phyloP scores from a whole-genome alignment of 2,113 vertebrate species.

The Oreochromis tanganicae region DNA sequence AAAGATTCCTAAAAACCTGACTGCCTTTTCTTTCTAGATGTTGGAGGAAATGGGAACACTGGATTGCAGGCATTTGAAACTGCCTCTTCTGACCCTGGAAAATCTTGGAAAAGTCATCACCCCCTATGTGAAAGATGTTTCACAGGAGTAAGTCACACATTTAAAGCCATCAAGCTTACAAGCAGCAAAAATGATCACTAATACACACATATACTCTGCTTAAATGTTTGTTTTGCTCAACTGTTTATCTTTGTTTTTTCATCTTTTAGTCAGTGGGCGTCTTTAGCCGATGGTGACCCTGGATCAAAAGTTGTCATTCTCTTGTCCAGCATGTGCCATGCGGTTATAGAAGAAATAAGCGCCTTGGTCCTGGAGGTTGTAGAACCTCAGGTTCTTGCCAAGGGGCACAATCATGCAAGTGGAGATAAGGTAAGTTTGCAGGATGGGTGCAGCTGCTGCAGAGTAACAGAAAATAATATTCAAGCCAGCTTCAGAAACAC shows the following conservation, averaged over 20 bases:
- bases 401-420: neutral
- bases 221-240: neutral
- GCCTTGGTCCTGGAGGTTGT: neutral
- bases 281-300: neutral
- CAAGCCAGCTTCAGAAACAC: neutral
- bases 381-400: neutral
- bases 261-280: neutral
- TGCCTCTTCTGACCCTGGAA: fast-evolving
- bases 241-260: fast-evolving
- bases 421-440: neutral
- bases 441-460: neutral
- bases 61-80: neutral
- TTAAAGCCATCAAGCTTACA: neutral
- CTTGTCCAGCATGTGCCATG: neutral
- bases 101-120: neutral
- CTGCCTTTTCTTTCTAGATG: fast-evolving
- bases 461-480: neutral
- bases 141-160: fast-evolving
- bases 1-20: neutral
- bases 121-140: neutral
- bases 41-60: neutral
- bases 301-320: neutral
- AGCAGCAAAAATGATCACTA: fast-evolving
- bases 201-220: neutral
- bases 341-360: neutral